Conservation (phyloP, 2,888 invertebrate species). For the Drosophila merina region DNA sequence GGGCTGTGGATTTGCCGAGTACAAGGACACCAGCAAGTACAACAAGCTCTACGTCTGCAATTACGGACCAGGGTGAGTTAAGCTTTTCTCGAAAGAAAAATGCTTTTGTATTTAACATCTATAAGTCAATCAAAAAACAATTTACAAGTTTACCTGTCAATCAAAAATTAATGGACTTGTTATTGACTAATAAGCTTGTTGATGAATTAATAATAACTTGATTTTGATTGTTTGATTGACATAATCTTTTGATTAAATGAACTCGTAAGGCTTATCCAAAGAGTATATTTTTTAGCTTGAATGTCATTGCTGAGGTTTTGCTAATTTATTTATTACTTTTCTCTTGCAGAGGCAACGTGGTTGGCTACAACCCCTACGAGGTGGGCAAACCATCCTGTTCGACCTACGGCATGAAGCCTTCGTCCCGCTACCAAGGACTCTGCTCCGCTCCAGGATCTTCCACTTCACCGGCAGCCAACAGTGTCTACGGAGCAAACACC, state of each 20-base stretch:
- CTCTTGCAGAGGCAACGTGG: slow-evolving; percentile 88
- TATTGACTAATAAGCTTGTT: neutral
- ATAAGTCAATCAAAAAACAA: neutral
- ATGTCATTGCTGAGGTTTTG: neutral
- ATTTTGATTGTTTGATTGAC: neutral
- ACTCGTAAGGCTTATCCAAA: neutral
- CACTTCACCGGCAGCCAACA: slow-evolving; percentile 47
- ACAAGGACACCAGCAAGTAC: slow-evolving; percentile 90
- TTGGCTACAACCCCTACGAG: slow-evolving; percentile 90
- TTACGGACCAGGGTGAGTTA: slow-evolving; percentile 90
- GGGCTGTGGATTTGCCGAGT: slow-evolving; percentile 94
- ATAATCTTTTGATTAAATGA: neutral
- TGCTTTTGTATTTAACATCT: neutral
- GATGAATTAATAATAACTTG: neutral
- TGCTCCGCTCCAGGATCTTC: slow-evolving; percentile 85
- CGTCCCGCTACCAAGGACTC: slow-evolving; percentile 90
- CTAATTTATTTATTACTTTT: slow-evolving; percentile 40
- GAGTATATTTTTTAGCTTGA: neutral
- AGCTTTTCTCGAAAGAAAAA: neutral
- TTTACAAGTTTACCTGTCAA: neutral
- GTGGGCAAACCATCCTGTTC: slow-evolving; percentile 90
- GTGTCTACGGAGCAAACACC: slow-evolving; percentile 85
- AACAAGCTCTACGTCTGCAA: slow-evolving; percentile 94
- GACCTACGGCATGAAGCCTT: slow-evolving; percentile 88
- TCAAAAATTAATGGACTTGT: neutral